These are phyloP conservation scores for Pherbina coryleti DNA, from an alignment of 2,888 invertebrate genomes.

Conservation along the genomic window DNA sequence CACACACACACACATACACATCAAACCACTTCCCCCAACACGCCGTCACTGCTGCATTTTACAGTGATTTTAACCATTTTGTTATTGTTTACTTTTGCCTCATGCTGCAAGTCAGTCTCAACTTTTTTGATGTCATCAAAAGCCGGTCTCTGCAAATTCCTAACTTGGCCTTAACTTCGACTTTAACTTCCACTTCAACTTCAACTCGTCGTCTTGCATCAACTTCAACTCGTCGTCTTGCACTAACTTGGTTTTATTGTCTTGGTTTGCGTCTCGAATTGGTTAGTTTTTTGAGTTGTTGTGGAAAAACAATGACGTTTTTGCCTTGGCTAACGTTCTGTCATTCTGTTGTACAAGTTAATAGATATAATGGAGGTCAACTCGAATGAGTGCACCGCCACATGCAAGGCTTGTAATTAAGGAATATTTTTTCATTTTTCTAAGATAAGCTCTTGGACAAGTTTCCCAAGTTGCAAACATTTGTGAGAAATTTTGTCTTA, in stretches of 20 bases:
- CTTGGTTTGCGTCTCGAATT: background rate
- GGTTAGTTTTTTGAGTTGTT: background rate
- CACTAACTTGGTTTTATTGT: background rate
- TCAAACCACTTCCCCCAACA: too few relatives aligned
- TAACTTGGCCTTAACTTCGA: background rate
- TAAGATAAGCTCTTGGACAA: background rate
- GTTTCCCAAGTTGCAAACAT: background rate
- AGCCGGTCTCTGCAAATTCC: slow-evolving; percentile 17
- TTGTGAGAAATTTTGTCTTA: background rate
- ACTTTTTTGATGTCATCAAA: slow-evolving; percentile 21
- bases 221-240: background rate
- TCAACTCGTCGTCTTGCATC: too few relatives aligned
- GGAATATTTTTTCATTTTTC: too few relatives aligned
- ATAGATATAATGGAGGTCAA: slow-evolving; percentile 6
- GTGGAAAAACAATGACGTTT: slow-evolving; percentile 1
- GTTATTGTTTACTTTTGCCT: background rate
- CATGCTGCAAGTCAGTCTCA: background rate
- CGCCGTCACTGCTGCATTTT: background rate
- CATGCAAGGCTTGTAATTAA: too few relatives aligned
- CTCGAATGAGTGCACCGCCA: background rate
- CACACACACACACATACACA: background rate
- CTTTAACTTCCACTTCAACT: background rate
- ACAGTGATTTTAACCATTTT: background rate
- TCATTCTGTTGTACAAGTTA: background rate
- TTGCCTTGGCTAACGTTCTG: background rate